These are phyloP conservation scores for Agrochola circellaris DNA, from an alignment of 2,888 invertebrate species.

Conservation along the genomic window DNA sequence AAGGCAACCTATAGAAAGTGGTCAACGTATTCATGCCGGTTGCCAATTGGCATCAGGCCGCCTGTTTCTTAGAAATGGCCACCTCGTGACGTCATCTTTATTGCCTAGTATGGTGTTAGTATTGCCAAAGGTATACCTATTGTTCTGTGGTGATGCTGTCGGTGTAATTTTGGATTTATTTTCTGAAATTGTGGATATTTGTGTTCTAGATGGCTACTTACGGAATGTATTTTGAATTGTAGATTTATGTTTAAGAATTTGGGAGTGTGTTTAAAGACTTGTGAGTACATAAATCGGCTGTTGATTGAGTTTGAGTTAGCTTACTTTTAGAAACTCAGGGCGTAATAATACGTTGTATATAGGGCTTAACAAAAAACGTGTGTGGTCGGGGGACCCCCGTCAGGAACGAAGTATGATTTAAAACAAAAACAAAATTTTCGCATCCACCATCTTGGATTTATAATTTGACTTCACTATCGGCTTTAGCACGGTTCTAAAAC, in stretches of 20 bases:
- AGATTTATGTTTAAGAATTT: neutral
- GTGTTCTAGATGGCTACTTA: neutral
- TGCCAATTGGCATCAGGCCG: slow-evolving; percentile 69
- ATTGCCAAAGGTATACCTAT: slow-evolving; percentile 28
- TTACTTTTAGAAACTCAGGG: neutral
- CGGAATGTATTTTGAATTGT: neutral
- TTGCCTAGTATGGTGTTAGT: slow-evolving; percentile 55
- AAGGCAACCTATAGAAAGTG: slow-evolving; percentile 58
- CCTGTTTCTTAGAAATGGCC: slow-evolving; percentile 60
- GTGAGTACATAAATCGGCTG: too few relatives aligned
- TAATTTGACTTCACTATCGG: too few relatives aligned
- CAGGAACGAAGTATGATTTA: too few relatives aligned
- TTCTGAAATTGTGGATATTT: neutral
- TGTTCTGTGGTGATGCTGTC: neutral
- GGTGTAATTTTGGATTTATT: neutral
- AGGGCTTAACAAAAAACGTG: neutral
- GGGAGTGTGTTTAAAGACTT: too few relatives aligned
- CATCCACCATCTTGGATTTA: too few relatives aligned
- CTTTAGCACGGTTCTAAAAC: too few relatives aligned
- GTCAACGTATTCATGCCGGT: slow-evolving; percentile 59
- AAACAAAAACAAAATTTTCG: too few relatives aligned
- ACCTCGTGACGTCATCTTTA: slow-evolving; percentile 57
- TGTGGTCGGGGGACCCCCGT: too few relatives aligned
- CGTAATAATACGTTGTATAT: neutral
- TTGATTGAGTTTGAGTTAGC: neutral